phyloP scores from a whole-genome alignment of 2,888 invertebrate species.

The Microctonus aethiopoides region DNA sequence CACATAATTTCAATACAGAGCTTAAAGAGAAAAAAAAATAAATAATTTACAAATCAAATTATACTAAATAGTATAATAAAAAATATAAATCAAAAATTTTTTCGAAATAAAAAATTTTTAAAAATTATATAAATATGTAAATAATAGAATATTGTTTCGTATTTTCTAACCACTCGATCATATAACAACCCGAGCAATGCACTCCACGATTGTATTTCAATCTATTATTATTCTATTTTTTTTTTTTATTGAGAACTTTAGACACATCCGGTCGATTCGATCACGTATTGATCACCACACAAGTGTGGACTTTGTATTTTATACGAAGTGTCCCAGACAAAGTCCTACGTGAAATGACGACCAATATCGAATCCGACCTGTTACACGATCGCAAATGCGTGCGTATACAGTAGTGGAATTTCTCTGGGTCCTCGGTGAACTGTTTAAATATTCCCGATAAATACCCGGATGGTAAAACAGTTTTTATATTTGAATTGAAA shows the following conservation, averaged over 20 bases:
- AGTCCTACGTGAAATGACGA: conserved; percentile 31
- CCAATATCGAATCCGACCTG: background rate
- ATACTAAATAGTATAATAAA: too few species aligned
- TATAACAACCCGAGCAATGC: background rate
- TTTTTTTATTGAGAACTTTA: background rate
- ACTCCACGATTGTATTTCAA: too few species aligned
- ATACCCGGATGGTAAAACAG: conserved; percentile 12
- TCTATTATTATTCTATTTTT: background rate
- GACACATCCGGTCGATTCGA: background rate
- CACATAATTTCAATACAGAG: too few species aligned
- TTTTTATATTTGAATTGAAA: background rate
- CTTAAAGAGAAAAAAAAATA: too few species aligned
- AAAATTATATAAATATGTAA: too few species aligned
- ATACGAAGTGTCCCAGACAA: conserved; percentile 10
- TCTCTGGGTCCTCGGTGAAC: background rate
- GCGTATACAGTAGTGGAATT: background rate
- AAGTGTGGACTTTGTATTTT: background rate
- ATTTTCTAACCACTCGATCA: too few species aligned
- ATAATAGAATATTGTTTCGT: too few species aligned
- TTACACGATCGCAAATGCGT: background rate
- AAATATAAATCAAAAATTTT: too few species aligned
- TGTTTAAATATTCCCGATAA: background rate
- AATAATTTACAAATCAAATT: too few species aligned
- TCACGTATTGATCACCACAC: background rate
- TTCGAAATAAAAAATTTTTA: too few species aligned